Base-by-base conservation (phyloP, 2,888 invertebrate species). In the Archips crataeganus region DNA sequence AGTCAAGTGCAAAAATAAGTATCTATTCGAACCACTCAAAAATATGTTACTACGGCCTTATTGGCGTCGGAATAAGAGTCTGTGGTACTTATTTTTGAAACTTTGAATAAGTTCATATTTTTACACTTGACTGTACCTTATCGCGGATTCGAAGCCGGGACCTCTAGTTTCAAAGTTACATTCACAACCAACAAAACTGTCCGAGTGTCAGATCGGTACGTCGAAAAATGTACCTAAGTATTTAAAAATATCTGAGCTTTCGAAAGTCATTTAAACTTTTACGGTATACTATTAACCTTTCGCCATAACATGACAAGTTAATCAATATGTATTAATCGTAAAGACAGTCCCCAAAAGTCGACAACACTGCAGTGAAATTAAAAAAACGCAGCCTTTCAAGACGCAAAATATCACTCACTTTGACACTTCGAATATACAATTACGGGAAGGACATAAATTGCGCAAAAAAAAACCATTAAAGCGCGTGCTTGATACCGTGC, bases 361-460 rank as follows among this genome's bases (percentile, higher is more conserved):
- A 32, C 60, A 60, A 39, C 60, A 60, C 57, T n/a, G 36, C 8
- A 36, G n/a, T n/a, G 36, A n/a, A 60, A 36, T 60, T 36, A 39
- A 60, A 36, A 60, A 36, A 60, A 36, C 8, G 23, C 8, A 13
- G 60, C 60, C 60, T 60, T 13, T 36, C 60, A 36, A 3, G 57
- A 11, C 11, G 32, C 32, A 11, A 63, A 63, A 63, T 63, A 63
- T 63, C 63, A 63, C 47, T 63, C 63, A 63, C 47, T 32, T 45
- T 62, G 45, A 45, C 62, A 62, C 45, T 62, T 36, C n/a, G 8
- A 60, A 13, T 36, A 36, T 36, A 45, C 62, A 45, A 42, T 62
- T 62, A 42, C 23, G 62, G 42, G 42, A 15, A 23, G 23, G 23
- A 23, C 62, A 61, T 47, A 63, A 63, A 47, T 63, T 45, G 23